A percentile compares a stretch with the other conserved stretches of the same genome.
Evolutionary conservation across 2,113 vertebrate genomes (phyloP).

Genomic region (Pelusios castaneus): DNA sequence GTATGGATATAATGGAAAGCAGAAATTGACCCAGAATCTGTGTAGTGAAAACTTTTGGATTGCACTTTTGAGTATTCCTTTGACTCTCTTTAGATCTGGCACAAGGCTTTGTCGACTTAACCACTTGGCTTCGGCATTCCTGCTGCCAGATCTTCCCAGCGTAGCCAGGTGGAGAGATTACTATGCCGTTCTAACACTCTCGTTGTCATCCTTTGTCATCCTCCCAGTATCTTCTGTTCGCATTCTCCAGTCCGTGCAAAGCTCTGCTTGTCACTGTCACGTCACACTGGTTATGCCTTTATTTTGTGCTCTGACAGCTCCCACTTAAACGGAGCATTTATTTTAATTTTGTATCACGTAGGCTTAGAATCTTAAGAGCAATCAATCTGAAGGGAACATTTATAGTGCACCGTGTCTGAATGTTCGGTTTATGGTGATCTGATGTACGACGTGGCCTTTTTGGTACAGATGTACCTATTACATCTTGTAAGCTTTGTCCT

Average conservation of each 20-base stretch:
- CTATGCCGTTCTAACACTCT: background rate
- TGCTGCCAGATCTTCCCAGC: background rate
- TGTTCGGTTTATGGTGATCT: background rate
- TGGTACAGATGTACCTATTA: background rate
- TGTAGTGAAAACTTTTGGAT: background rate
- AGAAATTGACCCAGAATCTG: background rate
- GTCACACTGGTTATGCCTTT: background rate
- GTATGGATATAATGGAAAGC: background rate
- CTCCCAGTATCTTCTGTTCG: background rate
- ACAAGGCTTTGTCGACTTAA: background rate
- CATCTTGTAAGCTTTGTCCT: background rate
- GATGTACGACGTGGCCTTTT: background rate
- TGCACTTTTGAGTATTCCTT: background rate
- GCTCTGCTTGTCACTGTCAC: background rate
- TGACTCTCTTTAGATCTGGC: background rate
- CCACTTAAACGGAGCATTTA: background rate
- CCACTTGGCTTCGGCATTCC: background rate
- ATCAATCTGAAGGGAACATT: background rate
- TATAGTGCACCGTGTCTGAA: background rate
- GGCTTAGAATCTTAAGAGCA: rapidly evolving
- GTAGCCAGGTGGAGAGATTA: background rate
- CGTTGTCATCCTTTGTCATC: background rate
- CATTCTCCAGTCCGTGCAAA: background rate
- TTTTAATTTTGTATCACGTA: background rate
- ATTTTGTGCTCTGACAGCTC: background rate